Conservation (phyloP, 1,140 invertebrate genomes). For the Tetramorium alpestre region DNA sequence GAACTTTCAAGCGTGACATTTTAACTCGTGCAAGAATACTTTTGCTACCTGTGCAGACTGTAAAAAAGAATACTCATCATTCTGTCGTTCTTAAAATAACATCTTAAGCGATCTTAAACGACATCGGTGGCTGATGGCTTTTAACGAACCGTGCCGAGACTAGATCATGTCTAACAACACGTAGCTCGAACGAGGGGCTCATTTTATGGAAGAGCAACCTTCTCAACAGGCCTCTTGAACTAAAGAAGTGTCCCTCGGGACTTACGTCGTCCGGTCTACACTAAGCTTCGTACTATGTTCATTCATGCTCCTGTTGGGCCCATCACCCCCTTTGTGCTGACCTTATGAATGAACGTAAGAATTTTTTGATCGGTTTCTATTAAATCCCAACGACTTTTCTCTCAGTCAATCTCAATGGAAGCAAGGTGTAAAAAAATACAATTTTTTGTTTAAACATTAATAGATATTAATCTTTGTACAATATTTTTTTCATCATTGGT, state of each 20-base stretch:
- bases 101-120: constrained; percentile 80
- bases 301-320: constrained; percentile 73
- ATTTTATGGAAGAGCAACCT: not conserved
- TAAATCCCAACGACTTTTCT: constrained; percentile 9
- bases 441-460: not conserved
- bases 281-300: constrained; percentile 81
- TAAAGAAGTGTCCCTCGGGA: constrained; percentile 57
- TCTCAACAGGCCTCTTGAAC: constrained; percentile 37
- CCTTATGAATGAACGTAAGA: constrained; percentile 79
- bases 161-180: constrained; percentile 69
- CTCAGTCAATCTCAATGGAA: not conserved
- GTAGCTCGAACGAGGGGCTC: not conserved
- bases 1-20: not conserved
- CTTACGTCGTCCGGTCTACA: constrained; percentile 63
- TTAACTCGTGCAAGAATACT: not conserved
- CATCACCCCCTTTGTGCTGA: constrained; percentile 70
- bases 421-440: not conserved
- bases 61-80: not conserved
- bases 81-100: constrained; percentile 60
- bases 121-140: constrained; percentile 27
- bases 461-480: not conserved
- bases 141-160: constrained; percentile 69
- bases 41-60: not conserved
- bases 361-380: not conserved
- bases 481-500: not conserved